Conservation (phyloP, 2,888 invertebrate species). For the Blera fallax region DNA sequence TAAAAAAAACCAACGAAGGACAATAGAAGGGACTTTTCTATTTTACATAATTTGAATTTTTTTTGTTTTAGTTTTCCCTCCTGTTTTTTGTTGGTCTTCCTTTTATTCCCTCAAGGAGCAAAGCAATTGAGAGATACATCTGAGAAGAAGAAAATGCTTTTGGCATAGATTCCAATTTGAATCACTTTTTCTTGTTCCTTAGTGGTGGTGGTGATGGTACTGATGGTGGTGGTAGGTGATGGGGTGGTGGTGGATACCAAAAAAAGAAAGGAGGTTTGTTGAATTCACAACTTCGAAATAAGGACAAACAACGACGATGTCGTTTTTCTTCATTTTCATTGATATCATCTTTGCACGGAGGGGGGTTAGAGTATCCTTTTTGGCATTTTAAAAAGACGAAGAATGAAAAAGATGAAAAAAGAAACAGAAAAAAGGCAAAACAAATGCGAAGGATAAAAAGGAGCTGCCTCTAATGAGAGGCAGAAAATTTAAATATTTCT, state of each 20-base stretch:
- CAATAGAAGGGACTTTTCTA: conserved; percentile 51
- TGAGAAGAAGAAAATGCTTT: conserved; percentile 34
- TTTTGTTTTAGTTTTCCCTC: not conserved
- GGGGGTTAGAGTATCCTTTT: not conserved
- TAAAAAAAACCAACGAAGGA: conserved; percentile 31
- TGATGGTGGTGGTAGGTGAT: not conserved
- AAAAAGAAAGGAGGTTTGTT: not conserved
- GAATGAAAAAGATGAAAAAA: not conserved
- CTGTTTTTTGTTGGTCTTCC: not conserved
- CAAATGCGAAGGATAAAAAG: not conserved
- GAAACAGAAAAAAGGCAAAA: not conserved
- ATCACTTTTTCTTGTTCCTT: conserved; percentile 53
- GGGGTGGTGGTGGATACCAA: not conserved
- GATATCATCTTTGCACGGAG: not conserved
- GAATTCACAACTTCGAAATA: conserved; percentile 45
- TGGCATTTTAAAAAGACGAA: conserved; percentile 1
- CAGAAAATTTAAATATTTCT: conserved; percentile 67
- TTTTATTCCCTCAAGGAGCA: conserved; percentile 12
- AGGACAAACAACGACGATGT: conserved; percentile 45
- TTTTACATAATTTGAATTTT: conserved; percentile 45
- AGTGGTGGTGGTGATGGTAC: not conserved
- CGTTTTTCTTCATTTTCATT: not conserved
- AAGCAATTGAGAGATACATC: conserved; percentile 30
- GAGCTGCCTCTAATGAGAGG: conserved; percentile 18
- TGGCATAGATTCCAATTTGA: conserved; percentile 71